phyloP scores from a whole-genome alignment of 2,797 vertebrate species.

The Morus bassanus region DNA sequence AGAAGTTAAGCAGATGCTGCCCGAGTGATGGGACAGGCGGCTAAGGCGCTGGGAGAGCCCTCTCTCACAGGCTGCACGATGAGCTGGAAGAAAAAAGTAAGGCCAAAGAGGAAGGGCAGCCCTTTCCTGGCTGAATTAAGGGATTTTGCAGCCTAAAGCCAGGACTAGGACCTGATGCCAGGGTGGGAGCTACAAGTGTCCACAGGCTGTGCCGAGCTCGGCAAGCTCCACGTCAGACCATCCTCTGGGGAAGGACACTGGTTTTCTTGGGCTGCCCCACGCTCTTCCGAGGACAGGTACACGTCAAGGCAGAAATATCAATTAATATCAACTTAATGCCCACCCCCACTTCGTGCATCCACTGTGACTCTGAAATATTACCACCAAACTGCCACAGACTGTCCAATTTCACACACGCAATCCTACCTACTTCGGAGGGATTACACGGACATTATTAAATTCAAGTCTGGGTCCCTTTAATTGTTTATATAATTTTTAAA shows the following conservation, averaged over 20 bases:
- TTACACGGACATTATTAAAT: not conserved
- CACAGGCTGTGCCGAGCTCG: not conserved
- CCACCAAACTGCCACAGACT: not conserved
- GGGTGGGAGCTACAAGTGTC: not conserved
- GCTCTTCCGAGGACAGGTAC: not conserved
- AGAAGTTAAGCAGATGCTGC: fast-evolving
- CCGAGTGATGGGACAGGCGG: fast-evolving
- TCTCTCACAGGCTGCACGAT: not conserved
- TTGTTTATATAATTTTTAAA: not conserved
- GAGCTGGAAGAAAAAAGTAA: not conserved
- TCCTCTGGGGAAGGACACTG: not conserved
- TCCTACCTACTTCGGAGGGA: not conserved
- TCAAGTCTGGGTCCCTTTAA: not conserved
- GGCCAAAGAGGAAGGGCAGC: not conserved
- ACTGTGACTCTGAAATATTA: not conserved
- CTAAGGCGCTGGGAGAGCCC: not conserved
- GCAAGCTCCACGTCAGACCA: fast-evolving
- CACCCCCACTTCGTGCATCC: not conserved
- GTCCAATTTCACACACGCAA: fast-evolving
- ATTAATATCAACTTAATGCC: not conserved
- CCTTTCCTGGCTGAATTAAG: not conserved
- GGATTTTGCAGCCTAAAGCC: not conserved
- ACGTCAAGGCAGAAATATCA: not conserved
- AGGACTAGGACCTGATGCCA: not conserved
- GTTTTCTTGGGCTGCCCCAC: not conserved